Conservation (phyloP, 2,888 invertebrate genomes). For the Cynaeus angustus region DNA sequence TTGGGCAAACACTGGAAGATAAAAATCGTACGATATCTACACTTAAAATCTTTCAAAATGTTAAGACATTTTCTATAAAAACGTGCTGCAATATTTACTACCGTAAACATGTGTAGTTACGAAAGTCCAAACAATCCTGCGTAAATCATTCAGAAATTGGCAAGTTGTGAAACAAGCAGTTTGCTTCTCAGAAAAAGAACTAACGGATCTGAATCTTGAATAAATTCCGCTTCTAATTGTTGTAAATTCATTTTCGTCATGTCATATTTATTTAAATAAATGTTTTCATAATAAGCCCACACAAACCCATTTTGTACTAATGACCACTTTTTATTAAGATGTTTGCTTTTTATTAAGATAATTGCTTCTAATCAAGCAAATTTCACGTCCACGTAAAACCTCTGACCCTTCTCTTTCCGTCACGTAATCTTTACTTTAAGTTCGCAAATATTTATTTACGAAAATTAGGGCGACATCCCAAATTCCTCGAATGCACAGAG, state of each 20-base stretch:
- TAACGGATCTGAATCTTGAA: too few species aligned
- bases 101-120: too few species aligned
- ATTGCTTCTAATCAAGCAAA: not conserved
- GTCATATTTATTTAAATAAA: conserved; percentile 1
- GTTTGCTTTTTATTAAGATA: not conserved
- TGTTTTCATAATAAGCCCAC: conserved; percentile 1
- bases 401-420: conserved; percentile 30
- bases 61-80: too few species aligned
- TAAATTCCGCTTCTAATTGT: too few species aligned
- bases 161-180: too few species aligned
- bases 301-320: not conserved
- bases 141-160: too few species aligned
- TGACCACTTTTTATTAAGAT: not conserved
- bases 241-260: not conserved
- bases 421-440: conserved; percentile 40
- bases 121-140: too few species aligned
- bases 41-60: too few species aligned
- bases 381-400: conserved; percentile 5
- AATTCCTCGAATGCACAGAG: conserved; percentile 20
- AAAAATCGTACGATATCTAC: too few species aligned
- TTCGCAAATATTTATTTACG: conserved; percentile 48
- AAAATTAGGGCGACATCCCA: conserved; percentile 39
- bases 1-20: too few species aligned
- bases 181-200: too few species aligned
- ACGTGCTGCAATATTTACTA: too few species aligned